Conservation (phyloP, 1,140 invertebrate species). For the Lanistes nyassanus region DNA sequence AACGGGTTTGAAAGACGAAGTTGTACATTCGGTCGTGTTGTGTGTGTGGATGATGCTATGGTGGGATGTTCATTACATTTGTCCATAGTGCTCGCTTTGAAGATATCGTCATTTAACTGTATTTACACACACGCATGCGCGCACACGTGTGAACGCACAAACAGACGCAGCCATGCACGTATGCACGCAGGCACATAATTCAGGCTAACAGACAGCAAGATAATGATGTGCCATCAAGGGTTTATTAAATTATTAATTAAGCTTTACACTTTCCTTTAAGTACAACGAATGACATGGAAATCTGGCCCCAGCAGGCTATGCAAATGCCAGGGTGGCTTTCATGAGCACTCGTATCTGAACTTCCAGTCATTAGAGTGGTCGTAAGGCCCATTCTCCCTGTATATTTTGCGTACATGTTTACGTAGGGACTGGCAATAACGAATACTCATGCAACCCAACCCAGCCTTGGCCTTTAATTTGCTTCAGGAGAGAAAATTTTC, state of each 20-base stretch:
- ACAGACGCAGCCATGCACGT: not conserved
- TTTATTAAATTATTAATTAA: not conserved
- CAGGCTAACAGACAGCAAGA: not conserved
- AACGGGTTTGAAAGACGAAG: no score
- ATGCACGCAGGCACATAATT: not conserved
- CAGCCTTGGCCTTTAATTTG: no score
- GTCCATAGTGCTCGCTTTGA: not conserved
- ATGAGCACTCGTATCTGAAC: no score
- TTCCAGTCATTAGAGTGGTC: no score
- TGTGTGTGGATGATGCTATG: no score
- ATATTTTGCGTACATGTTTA: no score
- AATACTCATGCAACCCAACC: not conserved
- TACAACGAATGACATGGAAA: not conserved
- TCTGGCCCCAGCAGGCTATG: not conserved
- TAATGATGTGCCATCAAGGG: not conserved
- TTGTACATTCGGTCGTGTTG: no score
- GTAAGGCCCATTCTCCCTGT: no score
- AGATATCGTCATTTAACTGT: not conserved
- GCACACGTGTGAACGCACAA: slow-evolving; percentile 3
- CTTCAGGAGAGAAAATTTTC: not conserved
- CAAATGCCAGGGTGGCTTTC: no score
- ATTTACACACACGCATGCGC: not conserved
- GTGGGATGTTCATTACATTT: no score
- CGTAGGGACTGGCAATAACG: not conserved
- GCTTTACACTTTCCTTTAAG: no score